Evolutionary conservation across 2,888 invertebrate genomes (phyloP).

Genomic region (Dioctria linearis): DNA sequence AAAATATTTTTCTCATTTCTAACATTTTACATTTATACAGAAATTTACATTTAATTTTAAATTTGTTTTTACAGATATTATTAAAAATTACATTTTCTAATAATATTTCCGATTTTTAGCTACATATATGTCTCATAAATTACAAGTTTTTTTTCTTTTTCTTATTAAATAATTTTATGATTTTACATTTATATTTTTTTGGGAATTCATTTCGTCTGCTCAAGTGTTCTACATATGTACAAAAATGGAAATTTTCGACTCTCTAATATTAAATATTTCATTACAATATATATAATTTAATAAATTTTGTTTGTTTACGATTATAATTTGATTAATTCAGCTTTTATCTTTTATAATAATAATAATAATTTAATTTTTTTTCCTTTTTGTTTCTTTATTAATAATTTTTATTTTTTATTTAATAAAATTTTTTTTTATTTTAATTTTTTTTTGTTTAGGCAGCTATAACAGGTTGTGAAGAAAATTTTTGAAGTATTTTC

Average conservation of each 20-base stretch:
- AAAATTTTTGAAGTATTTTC: slow-evolving; percentile 45
- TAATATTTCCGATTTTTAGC: slow-evolving; percentile 4
- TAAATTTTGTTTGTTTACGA: slow-evolving; percentile 17
- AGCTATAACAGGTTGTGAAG: slow-evolving; percentile 58
- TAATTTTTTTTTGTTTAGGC: slow-evolving; percentile 57
- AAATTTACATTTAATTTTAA: slow-evolving; percentile 59
- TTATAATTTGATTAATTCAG: slow-evolving; percentile 52
- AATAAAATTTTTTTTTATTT: slow-evolving; percentile 38
- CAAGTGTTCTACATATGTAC: slow-evolving; percentile 12
- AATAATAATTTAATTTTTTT: slow-evolving; percentile 20
- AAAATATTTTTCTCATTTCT: slow-evolving; percentile 48
- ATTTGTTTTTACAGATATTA: slow-evolving; percentile 28
- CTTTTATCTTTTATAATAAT: slow-evolving; percentile 41
- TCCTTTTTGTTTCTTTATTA: slow-evolving; percentile 20
- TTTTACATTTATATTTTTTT: background rate
- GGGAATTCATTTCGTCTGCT: too few relatives aligned
- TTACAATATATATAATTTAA: slow-evolving; percentile 46
- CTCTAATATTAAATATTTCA: slow-evolving; percentile 34
- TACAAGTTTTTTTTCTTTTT: background rate
- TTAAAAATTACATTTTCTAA: slow-evolving; percentile 30
- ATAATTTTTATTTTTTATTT: slow-evolving; percentile 17
- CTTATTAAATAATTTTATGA: slow-evolving; percentile 22
- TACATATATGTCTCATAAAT: slow-evolving; percentile 21
- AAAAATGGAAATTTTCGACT: slow-evolving; percentile 10
- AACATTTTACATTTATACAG: slow-evolving; percentile 61